Conservation (phyloP, 2,113 vertebrate species). For the Meriones unguiculatus region DNA sequence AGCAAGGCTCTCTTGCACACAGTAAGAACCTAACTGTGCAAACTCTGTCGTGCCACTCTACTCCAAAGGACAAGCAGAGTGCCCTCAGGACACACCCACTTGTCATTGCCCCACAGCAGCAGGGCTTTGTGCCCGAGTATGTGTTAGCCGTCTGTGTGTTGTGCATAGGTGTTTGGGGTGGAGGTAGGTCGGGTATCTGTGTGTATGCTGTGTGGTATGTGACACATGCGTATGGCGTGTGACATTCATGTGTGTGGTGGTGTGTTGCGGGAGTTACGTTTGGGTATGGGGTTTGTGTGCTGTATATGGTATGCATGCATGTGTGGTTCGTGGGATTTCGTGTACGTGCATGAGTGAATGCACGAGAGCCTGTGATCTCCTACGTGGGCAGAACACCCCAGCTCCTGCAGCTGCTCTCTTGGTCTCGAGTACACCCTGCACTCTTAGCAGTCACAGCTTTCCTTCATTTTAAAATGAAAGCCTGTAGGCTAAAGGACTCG, state of each 20-base stretch:
- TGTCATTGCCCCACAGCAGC: neutral
- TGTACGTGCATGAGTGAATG: neutral
- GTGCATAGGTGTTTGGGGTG: neutral
- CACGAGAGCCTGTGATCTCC: neutral
- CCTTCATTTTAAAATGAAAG: neutral
- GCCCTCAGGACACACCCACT: neutral
- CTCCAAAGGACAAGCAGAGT: neutral
- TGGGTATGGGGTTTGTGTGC: neutral
- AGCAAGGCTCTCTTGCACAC: neutral
- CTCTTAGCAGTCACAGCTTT: neutral
- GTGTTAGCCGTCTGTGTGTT: neutral
- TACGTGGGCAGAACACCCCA: neutral
- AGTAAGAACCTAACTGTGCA: neutral
- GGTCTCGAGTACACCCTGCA: neutral
- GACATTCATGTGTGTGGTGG: neutral
- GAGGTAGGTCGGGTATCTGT: too few species aligned
- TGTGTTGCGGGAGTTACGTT: neutral
- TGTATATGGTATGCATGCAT: neutral
- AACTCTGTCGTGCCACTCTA: neutral
- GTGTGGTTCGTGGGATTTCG: neutral
- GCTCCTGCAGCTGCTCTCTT: neutral
- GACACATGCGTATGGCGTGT: too few species aligned
- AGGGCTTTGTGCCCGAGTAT: neutral
- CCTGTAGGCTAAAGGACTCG: neutral
- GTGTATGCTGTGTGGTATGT: neutral